These are phyloP conservation scores for Sitobion miscanthi DNA, from an alignment of 1,140 invertebrate species.

Conservation along the genomic window DNA sequence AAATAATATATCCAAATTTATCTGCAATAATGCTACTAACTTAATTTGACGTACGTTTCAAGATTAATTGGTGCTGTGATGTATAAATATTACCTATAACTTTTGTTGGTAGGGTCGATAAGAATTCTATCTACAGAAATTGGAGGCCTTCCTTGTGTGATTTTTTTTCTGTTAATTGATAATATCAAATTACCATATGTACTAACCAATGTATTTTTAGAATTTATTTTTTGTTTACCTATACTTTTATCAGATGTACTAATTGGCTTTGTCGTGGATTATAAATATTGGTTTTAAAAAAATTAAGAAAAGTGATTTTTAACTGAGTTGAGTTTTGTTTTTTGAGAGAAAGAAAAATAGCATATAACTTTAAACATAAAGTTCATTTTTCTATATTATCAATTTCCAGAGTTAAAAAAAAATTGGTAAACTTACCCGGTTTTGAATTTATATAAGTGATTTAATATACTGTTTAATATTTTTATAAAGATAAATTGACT, in stretches of 20 bases:
- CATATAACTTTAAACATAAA: not conserved
- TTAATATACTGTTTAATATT: not conserved
- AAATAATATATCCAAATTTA: too few relatives aligned
- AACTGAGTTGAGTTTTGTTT: not conserved
- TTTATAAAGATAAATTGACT: constrained; percentile 11
- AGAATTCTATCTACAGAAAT: too few relatives aligned
- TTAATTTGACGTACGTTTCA: too few relatives aligned
- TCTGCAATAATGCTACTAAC: too few relatives aligned
- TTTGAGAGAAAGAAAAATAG: not conserved
- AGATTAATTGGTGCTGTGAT: too few relatives aligned
- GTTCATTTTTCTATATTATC: not conserved
- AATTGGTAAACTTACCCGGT: not conserved
- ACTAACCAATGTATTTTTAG: not conserved
- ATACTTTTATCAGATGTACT: not conserved
- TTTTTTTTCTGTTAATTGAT: not conserved
- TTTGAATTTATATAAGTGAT: not conserved
- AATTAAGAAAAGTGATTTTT: not conserved
- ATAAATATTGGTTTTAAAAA: not conserved
- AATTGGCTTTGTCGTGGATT: too few relatives aligned
- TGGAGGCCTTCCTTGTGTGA: too few relatives aligned
- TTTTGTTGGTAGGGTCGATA: too few relatives aligned
- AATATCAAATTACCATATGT: too few relatives aligned
- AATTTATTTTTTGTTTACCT: not conserved
- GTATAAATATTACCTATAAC: too few relatives aligned
- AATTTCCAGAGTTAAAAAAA: not conserved